Evolutionary conservation across 2,888 invertebrate genomes (phyloP).

Genomic region (Conchocele bisecta): DNA sequence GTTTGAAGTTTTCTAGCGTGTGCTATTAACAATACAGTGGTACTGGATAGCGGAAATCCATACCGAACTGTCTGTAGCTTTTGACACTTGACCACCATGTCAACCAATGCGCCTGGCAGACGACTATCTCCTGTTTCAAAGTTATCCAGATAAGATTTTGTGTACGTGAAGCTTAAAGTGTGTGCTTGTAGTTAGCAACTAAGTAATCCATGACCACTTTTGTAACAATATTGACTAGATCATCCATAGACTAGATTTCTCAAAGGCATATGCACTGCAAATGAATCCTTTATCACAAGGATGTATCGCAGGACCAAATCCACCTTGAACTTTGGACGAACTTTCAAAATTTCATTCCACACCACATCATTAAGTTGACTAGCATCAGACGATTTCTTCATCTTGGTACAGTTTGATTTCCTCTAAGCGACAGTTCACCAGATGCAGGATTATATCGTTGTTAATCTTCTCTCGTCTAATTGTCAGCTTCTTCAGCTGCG

Average conservation of each 20-base stretch:
- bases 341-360: constrained; percentile 58
- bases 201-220: constrained; percentile 67
- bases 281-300: constrained; percentile 65
- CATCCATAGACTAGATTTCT: constrained; percentile 60
- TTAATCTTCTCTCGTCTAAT: constrained; percentile 65
- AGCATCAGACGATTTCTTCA: constrained; percentile 63
- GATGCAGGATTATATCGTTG: constrained; percentile 53
- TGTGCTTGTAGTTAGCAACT: constrained; percentile 48
- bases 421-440: constrained; percentile 51
- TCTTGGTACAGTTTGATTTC: constrained; percentile 65
- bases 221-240: constrained; percentile 67
- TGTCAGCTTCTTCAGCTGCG: constrained; percentile 48
- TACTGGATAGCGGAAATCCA: constrained; percentile 68
- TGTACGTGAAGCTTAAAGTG: constrained; percentile 63
- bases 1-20: constrained; percentile 57
- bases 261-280: constrained; percentile 64
- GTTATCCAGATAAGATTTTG: constrained; percentile 65
- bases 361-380: constrained; percentile 55
- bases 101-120: constrained; percentile 60
- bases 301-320: constrained; percentile 63
- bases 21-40: constrained; percentile 60
- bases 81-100: constrained; percentile 57
- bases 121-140: constrained; percentile 64
- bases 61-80: constrained; percentile 57
- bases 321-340: constrained; percentile 58